Evolutionary conservation across 1,140 invertebrate genomes (phyloP), one percentile per base, ranked within the genome.

Genomic region (Hyles euphorbiae): DNA sequence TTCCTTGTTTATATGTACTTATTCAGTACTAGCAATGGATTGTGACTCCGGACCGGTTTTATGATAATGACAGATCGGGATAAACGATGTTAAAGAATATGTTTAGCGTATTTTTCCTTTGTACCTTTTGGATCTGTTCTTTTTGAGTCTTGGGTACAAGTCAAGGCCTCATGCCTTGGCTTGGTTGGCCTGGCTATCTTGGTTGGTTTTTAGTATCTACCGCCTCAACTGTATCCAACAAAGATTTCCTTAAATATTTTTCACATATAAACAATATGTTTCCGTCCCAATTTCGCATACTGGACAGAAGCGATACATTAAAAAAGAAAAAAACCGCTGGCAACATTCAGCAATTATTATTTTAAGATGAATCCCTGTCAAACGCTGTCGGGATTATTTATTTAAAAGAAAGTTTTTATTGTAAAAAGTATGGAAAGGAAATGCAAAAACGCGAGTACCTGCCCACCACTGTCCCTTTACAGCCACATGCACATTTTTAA

Each of bases 361-460:
- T 88, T 88, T 84, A 78, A 81, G 70, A 78, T 79, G 79, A 81
- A 85, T 81, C 82, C 83, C 74, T 83, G 85, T 88, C 85, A 87
- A 79, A 71, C 74, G 63, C 72, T 72, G 81, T 84, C 75, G 76
- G 80, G 78, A 83, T 83, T 88, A 88, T 88, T 88, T 86, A 88
- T 88, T 86, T 88, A 88, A 85, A 88, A 88, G 85, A 88, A 88
- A 88, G 85, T 88, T 86, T 86, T 86, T 85, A 85, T 83, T 85
- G 81, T 83, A 88, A 88, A 88, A 88, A 88, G 80, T 67, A 53
- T 61, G 77, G 79, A 84, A 76, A 88, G 85, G 85, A 88, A 88
- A 88, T 88, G 82, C 85, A 88, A 88, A 88, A 87, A 88, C 81
- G 72, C 68, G 64, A 47, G 74, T 82, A 78, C 70, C 68, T 78